Evolutionary conservation across 92 coral and sea anemone species (phyloP), one percentile per base, ranked within the genome.

Genomic region (Pocillopora grandis): DNA sequence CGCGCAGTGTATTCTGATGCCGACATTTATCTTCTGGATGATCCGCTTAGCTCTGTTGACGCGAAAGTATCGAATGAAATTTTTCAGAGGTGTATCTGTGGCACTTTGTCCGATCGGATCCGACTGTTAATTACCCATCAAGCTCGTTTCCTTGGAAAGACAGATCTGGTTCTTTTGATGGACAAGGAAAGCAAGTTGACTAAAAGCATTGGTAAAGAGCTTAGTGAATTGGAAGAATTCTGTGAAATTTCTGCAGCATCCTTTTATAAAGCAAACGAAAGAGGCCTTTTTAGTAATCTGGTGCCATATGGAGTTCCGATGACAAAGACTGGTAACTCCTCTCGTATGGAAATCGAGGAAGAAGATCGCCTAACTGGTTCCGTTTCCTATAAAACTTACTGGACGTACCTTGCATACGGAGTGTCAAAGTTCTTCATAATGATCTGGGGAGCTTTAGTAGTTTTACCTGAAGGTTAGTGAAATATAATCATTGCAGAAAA

Each of bases 1-100:
- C 69, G 80, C 20, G 80, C 80, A 58, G 69, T 76, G 23, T 76
- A 76, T 13, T 76, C 65, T 62, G 80, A 76, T 33, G 66, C 82
- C 19, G 82, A 78, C 21, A 78, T 78, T 9, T 78, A 78, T 63
- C 58, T 78, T 17, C 10, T 78, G 35, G 82, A 78, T 35, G 82
- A 62, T 21, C 72, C 82, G 17, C 65, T 78, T 57, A 78, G 82
- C 65, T 57, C 82, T 1, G 71, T 78, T 9, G 82, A 78, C 31
- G 37, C 16, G 14, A 60, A 42, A 78, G 72, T 78, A 1, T 62
- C 71, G 27, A 62, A 63, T 13, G 65, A 78, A 20, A 36, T 78
- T 35, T 78, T 78, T n/a, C 71, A 78, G 33, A 57, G 33, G 61
- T 78, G 82, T 57, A 78, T 78, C 21, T 3, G 36, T 11, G 71